phyloP scores from a whole-genome alignment of 2,888 invertebrate species.

The Atethmia centrago region DNA sequence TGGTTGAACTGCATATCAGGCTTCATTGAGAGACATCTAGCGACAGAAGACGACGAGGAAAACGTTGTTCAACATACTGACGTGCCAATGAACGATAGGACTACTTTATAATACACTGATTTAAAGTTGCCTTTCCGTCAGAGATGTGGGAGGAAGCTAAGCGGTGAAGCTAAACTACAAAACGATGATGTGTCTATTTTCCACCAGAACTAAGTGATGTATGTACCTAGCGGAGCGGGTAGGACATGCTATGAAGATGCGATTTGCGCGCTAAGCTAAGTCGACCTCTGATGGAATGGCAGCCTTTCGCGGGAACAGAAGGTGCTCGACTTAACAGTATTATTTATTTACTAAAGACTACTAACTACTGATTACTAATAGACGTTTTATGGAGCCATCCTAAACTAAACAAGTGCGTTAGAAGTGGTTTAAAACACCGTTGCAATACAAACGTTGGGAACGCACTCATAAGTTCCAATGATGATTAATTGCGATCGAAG shows the following conservation, averaged over 20 bases:
- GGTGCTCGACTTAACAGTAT: constrained; percentile 18
- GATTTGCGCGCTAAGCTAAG: too few relatives aligned
- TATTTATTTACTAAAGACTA: constrained; percentile 8
- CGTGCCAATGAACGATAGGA: constrained; percentile 76
- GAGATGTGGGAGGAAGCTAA: neutral
- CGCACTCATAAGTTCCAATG: neutral
- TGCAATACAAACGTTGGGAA: neutral
- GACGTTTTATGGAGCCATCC: too few relatives aligned
- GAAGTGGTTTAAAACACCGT: neutral
- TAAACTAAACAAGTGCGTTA: neutral
- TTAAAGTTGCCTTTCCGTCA: neutral
- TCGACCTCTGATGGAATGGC: neutral
- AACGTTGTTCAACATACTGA: constrained; percentile 83
- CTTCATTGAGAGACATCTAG: constrained; percentile 77
- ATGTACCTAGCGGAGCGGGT: neutral
- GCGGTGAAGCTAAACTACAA: neutral
- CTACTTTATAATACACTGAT: constrained; percentile 17
- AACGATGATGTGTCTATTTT: neutral
- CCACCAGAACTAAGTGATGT: neutral
- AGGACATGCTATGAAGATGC: neutral
- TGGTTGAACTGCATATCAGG: constrained; percentile 78
- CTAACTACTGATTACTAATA: neutral
- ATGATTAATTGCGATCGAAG: neutral
- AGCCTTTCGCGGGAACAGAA: neutral
- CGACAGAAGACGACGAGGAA: constrained; percentile 86